Evolutionary conservation across 2,888 invertebrate species (phyloP).

Genomic region (Synergus itoensis): DNA sequence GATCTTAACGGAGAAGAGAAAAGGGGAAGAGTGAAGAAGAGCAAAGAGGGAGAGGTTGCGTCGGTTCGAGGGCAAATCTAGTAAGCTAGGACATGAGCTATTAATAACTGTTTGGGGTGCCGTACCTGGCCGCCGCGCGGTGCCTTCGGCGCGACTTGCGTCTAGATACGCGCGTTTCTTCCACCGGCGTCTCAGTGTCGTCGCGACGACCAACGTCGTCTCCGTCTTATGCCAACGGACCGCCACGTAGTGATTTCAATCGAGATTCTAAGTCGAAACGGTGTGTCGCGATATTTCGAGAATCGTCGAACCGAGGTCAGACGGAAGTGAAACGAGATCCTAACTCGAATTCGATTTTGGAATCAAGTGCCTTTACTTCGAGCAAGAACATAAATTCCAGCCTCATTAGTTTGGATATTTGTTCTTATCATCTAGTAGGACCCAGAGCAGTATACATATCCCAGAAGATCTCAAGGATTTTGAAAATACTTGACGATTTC

Average conservation of each 20-base stretch:
- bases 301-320: background rate
- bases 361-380: background rate
- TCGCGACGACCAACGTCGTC: constrained; percentile 76
- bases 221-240: constrained; percentile 57
- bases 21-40: constrained; percentile 33
- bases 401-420: background rate
- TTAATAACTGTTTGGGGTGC: constrained; percentile 77
- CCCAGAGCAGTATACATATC: background rate
- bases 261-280: constrained; percentile 42
- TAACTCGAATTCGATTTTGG: background rate
- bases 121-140: constrained; percentile 75
- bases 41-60: constrained; percentile 50
- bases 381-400: background rate
- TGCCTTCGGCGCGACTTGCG: constrained; percentile 65
- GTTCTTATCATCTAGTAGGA: background rate
- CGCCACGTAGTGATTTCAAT: constrained; percentile 46
- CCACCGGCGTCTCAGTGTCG: constrained; percentile 77
- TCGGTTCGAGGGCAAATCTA: constrained; percentile 74
- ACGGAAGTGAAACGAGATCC: constrained; percentile 13
- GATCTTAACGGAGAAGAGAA: constrained; percentile 18
- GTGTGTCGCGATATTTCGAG: constrained; percentile 37
- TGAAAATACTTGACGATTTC: background rate
- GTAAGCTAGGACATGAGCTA: constrained; percentile 76
- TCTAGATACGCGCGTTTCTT: constrained; percentile 71
- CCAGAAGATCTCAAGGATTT: background rate